Conservation (phyloP, 2,888 invertebrate genomes). For the Crossocerus cetratus region DNA sequence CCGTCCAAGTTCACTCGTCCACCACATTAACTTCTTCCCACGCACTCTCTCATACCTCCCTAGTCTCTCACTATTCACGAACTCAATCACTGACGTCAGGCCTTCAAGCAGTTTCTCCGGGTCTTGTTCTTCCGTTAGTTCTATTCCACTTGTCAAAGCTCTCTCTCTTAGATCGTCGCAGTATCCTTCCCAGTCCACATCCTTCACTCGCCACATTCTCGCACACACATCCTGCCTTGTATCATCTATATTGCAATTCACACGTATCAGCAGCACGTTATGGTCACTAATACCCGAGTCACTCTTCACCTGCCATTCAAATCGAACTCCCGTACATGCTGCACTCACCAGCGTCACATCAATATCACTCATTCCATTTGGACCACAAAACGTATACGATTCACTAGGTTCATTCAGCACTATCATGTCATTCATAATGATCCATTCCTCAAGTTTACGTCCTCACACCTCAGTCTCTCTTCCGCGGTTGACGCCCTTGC, state of each 20-base stretch:
- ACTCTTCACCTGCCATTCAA: constrained; percentile 13
- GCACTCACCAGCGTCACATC: constrained; percentile 12
- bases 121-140: neutral
- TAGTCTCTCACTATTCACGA: neutral
- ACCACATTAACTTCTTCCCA: constrained; percentile 3
- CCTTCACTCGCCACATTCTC: neutral
- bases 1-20: neutral
- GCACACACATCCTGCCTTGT: neutral
- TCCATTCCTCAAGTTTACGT: neutral
- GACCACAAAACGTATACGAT: neutral
- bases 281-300: constrained; percentile 20
- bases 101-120: neutral
- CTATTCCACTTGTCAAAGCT: neutral
- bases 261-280: neutral
- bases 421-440: neutral
- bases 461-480: constrained; percentile 12
- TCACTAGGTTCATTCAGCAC: constrained; percentile 16
- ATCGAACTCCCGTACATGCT: neutral
- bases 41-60: neutral
- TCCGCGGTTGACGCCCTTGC: neutral
- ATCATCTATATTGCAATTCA: neutral
- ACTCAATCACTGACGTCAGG: neutral
- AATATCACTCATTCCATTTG: constrained; percentile 17
- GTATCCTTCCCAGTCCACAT: constrained; percentile 7
- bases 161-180: neutral